These are phyloP conservation scores for Callochromis pleurospilus DNA, from an alignment of 2,113 vertebrate species.

Conservation along the genomic window DNA sequence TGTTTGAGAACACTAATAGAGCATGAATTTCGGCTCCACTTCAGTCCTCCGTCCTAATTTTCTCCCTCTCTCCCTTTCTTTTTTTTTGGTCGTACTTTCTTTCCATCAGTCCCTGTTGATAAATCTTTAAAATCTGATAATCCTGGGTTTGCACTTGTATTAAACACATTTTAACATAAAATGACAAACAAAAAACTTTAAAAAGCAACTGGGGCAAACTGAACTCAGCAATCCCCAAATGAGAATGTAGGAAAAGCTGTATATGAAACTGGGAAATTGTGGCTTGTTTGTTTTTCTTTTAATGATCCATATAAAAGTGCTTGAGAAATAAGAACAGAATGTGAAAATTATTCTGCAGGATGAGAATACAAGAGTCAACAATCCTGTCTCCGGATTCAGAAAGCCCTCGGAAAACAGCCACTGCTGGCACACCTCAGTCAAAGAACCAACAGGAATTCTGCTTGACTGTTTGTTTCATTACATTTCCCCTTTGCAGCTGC, in stretches of 20 bases:
- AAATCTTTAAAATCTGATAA: neutral
- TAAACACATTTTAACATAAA: neutral
- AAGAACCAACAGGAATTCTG: neutral
- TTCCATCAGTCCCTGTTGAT: neutral
- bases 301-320: neutral
- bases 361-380: neutral
- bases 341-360: neutral
- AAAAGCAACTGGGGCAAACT: neutral
- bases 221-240: neutral
- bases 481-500: neutral
- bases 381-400: neutral
- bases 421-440: neutral
- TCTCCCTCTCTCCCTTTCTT: neutral
- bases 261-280: neutral
- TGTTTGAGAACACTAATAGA: neutral
- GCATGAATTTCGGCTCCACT: neutral
- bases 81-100: neutral
- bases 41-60: neutral
- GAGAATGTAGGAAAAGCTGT: neutral
- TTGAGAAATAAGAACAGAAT: neutral
- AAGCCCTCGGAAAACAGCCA: neutral
- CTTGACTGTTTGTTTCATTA: neutral
- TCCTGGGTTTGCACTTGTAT: neutral
- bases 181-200: neutral
- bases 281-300: neutral